Conservation (phyloP, 1,140 invertebrate species). For the Polypedilum vanderplanki region DNA sequence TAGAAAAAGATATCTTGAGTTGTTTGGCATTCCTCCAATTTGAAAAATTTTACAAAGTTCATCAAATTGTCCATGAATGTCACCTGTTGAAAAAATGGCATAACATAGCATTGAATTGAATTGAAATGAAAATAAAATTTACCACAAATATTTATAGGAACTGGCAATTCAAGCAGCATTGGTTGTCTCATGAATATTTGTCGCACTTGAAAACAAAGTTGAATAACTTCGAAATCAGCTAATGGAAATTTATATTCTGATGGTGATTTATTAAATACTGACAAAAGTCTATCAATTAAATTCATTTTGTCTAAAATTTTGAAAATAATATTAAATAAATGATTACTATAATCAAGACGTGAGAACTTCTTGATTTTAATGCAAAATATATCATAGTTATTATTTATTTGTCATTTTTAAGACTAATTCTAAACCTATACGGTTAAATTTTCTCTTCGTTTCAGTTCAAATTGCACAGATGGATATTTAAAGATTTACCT, state of each 20-base stretch:
- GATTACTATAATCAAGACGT: background rate
- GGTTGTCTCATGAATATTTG: background rate
- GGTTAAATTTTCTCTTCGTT: slow-evolving; percentile 33
- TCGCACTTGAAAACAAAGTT: background rate
- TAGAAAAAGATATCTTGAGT: slow-evolving; percentile 99
- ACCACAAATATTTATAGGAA: background rate
- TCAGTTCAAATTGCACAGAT: slow-evolving; percentile 67
- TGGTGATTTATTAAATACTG: background rate
- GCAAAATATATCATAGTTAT: too few relatives aligned
- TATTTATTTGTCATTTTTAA: too few relatives aligned
- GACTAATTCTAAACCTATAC: too few relatives aligned
- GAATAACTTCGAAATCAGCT: background rate
- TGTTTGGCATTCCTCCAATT: slow-evolving; percentile 94
- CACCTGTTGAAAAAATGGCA: too few relatives aligned
- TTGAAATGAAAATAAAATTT: background rate
- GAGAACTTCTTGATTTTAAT: too few relatives aligned
- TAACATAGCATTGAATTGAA: too few relatives aligned
- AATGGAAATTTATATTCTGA: background rate
- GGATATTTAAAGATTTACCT: slow-evolving; percentile 88
- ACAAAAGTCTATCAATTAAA: background rate
- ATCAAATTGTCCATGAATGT: slow-evolving; percentile 99
- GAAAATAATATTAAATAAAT: background rate
- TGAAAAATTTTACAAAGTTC: slow-evolving; percentile 99
- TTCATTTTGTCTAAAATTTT: background rate
- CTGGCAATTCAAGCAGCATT: background rate